These are phyloP conservation scores for Amblyornis subalaris DNA, from an alignment of 2,113 vertebrate genomes.

Conservation along the genomic window DNA sequence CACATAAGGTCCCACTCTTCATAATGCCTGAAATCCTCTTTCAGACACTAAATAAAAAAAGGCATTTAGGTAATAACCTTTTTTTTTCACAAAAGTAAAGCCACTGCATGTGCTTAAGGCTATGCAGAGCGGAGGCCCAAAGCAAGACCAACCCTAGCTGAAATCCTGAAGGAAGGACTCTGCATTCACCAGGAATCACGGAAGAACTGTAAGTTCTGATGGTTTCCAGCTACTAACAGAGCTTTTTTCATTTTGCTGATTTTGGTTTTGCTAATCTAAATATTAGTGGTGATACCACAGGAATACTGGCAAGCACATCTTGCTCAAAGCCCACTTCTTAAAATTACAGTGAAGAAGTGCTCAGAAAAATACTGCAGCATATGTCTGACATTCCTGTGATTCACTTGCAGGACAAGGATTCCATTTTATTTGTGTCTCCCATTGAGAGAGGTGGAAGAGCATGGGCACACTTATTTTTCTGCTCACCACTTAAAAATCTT, in stretches of 20 bases:
- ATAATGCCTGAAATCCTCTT: neutral
- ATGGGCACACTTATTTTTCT: neutral
- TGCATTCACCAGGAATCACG: neutral
- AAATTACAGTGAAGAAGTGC: neutral
- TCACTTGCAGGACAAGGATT: neutral
- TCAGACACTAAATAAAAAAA: neutral
- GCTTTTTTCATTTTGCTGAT: neutral
- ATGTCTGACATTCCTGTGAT: neutral
- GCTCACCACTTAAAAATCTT: neutral
- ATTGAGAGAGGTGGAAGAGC: neutral
- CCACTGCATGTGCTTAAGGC: neutral
- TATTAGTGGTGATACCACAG: neutral
- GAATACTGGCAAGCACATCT: neutral
- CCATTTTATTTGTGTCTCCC: neutral
- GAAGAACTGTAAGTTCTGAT: neutral
- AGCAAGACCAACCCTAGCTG: neutral
- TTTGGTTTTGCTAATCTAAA: neutral
- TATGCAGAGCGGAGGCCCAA: neutral
- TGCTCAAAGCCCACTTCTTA: neutral
- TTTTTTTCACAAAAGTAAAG: neutral
- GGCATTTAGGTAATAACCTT: neutral
- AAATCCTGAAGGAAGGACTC: neutral
- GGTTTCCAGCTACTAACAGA: neutral
- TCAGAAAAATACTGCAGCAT: neutral
- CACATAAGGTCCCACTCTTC: fast-evolving